Evolutionary conservation across 2,888 invertebrate genomes (phyloP).

Genomic region (Byasa hedistus): DNA sequence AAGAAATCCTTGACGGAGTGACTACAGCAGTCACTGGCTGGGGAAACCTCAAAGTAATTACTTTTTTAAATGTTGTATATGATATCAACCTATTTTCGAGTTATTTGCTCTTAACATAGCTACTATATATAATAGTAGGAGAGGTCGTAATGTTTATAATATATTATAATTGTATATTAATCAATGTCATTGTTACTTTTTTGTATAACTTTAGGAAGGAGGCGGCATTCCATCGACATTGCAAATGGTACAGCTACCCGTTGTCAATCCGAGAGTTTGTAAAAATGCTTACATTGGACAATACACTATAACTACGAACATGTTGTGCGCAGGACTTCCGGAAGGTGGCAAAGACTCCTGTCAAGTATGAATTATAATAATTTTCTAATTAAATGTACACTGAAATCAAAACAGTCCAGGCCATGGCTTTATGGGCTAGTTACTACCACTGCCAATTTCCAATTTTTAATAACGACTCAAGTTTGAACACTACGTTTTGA

Average conservation of each 20-base stretch:
- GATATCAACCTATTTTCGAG: too few relatives aligned
- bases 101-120: too few relatives aligned
- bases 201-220: slow-evolving; percentile 50
- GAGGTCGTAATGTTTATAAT: too few relatives aligned
- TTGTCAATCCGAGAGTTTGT: slow-evolving; percentile 73
- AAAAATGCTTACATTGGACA: slow-evolving; percentile 63
- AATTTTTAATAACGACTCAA: too few relatives aligned
- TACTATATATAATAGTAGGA: too few relatives aligned
- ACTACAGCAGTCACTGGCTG: slow-evolving; percentile 57
- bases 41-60: slow-evolving; percentile 51
- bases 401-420: too few relatives aligned
- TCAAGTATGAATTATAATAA: slow-evolving; percentile 50
- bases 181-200: not conserved
- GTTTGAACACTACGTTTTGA: too few relatives aligned
- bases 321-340: slow-evolving; percentile 81
- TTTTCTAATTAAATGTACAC: too few relatives aligned
- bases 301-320: slow-evolving; percentile 72
- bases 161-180: too few relatives aligned
- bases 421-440: too few relatives aligned
- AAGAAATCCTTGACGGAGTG: slow-evolving; percentile 53
- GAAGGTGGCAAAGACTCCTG: slow-evolving; percentile 77
- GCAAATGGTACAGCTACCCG: slow-evolving; percentile 77
- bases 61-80: not conserved
- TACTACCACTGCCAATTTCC: too few relatives aligned
- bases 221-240: slow-evolving; percentile 54